Evolutionary conservation across 64 coral and sea anemone genomes (phyloP), one percentile per base, ranked within the genome.

Genomic region (Actinia equina): DNA sequence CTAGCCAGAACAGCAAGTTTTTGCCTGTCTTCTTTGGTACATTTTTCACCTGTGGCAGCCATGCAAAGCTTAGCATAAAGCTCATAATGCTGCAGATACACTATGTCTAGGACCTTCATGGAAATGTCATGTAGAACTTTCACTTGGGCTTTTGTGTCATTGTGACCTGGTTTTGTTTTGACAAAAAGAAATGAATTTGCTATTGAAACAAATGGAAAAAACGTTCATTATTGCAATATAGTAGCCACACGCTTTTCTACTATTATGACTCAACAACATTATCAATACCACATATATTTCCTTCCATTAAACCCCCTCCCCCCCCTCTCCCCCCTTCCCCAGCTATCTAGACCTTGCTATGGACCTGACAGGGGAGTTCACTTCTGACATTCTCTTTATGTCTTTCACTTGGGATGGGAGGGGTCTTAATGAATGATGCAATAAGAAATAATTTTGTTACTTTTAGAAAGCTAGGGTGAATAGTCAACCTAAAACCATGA

Each of bases 21-120:
- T 44, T 99, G 93, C 25, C 96, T 90, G 54, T 92, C 90, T 42
- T 91, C 88, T 17, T 80, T 94, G 41, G 69, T 77, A 60, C 90
- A 92, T 42, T 80, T 84, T 65, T 99, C 93, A 79, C 96, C 96
- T 58, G 96, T 99, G 4, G 96, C 96, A 55, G 88, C 78, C 85
- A 93, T 88, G 64, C 93, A 94, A 15, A 99, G 90, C 69, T 99
- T 94, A 80, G 60, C 93, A 63, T 99, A 99, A 20, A 99, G 95
- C 46, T 99, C 85, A n/a, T 95, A 78, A 59, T 93, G 83, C 78
- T 90, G 90, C 58, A 99, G 85, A 58, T 99, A 95, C 6, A 95
- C 90, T 27, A 99, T 90, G 83, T 99, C 93, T 25, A 99, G 71
- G 44, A 99, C 71, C 54, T 99, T 99, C 7, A 93, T 87, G 59